Evolutionary conservation across 2,888 invertebrate genomes (phyloP), one percentile per base, ranked within the genome.

Genomic region (Ypsolopha sequella): DNA sequence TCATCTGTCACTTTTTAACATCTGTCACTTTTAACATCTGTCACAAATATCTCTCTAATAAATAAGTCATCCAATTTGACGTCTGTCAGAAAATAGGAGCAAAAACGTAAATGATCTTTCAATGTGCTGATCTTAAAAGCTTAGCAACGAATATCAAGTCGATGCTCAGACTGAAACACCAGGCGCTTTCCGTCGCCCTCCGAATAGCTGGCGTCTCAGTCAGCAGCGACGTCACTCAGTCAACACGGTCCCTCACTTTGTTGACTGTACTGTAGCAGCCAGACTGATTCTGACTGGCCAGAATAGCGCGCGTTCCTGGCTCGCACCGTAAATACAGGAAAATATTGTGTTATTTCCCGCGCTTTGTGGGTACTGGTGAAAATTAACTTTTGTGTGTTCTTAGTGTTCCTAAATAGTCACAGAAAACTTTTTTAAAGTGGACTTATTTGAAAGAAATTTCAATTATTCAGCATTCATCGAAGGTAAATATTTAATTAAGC

Each of bases 261-360:
- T 44, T 10, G 14, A 7, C 10, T 48, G 13, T 10, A 38, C 38
- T 36, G 36, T 10, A 24, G 10, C 33, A 49, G 55, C 56, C 64
- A 61, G 63, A 64, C 61, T 59, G 60, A 59, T 60, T 57, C 53
- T 52, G 57, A 51, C 60, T 55, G 51, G 58, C 59, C 61, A 59
- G 61, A 52, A 52, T 54, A 56, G 50, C 57, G 61, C 63, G 60
- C 59, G 58, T 51, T 51, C 48, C 44, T 11, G 9, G 3, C 38
- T 8, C 38, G 38, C 38, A 2, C 6, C 6, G 38, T 38, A n/a
- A 3, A 6, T 39, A 9, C 39, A 11, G 10, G 39, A 39, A 39
- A 10, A 39, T 11, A 11, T 11, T 39, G 39, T 39, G 39, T 9
- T 39, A 10, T 39, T 39, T 39, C 39, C 39, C 39, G 39, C 39